A percentile compares a stretch with the other conserved stretches of the same genome.
Evolutionary conservation across 2,888 invertebrate species (phyloP).

Genomic region (Drosophila mayaguana): DNA sequence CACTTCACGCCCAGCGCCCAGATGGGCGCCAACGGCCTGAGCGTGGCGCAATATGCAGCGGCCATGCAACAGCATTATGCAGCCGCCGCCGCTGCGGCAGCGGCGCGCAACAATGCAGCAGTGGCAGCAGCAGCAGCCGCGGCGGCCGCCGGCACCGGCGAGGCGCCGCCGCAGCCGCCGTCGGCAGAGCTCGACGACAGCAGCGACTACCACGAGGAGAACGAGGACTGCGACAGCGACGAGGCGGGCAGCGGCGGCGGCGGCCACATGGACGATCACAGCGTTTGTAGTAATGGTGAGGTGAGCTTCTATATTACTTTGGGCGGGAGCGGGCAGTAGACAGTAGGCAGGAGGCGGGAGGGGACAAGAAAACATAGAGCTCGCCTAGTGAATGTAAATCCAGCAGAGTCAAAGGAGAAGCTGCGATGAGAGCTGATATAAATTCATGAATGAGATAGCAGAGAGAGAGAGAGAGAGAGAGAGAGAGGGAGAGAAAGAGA

Average conservation of each 20-base stretch:
- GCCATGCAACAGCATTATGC: slow-evolving; percentile 83
- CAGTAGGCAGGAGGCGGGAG: background rate
- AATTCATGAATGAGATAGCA: too few relatives aligned
- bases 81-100: slow-evolving; percentile 79
- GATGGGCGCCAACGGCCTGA: slow-evolving; percentile 79
- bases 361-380: background rate
- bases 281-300: slow-evolving; percentile 85
- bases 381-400: background rate
- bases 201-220: slow-evolving; percentile 83
- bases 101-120: slow-evolving; percentile 76
- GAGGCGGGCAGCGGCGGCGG: slow-evolving; percentile 77
- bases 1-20: slow-evolving; percentile 72
- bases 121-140: slow-evolving; percentile 61
- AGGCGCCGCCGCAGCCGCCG: slow-evolving; percentile 65
- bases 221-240: slow-evolving; percentile 83
- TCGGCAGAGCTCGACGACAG: slow-evolving; percentile 81
- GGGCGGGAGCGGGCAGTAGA: slow-evolving; percentile 22
- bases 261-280: slow-evolving; percentile 82
- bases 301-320: slow-evolving; percentile 83
- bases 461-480: background rate
- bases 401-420: background rate
- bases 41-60: slow-evolving; percentile 82
- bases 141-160: slow-evolving; percentile 36
- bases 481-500: too few relatives aligned
- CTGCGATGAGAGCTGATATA: too few relatives aligned